A percentile compares a stretch with the other conserved stretches of the same genome.
Conservation (phyloP, 2,797 vertebrate genomes). For the Siniperca obscura region DNA sequence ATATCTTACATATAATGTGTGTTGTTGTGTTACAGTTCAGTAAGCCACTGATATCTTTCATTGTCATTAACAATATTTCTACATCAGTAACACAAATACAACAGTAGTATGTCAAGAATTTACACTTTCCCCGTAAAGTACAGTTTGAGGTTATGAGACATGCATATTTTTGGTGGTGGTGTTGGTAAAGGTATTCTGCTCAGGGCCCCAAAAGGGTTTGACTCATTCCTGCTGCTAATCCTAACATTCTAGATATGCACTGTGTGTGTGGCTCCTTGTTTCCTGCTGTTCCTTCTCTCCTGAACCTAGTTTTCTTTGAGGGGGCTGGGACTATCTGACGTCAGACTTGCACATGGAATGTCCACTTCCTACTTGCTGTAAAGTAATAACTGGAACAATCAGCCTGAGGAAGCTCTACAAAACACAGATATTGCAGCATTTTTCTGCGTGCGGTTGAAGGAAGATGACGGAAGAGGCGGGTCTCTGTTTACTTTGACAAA, state of each 20-base stretch:
- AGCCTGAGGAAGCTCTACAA: slow-evolving; percentile 23
- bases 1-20: not conserved
- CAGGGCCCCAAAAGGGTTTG: not conserved
- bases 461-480: slow-evolving; percentile 11
- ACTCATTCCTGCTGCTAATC: not conserved
- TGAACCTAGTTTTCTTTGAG: not conserved
- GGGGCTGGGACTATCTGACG: slow-evolving; percentile 25
- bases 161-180: not conserved
- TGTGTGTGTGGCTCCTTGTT: slow-evolving; percentile 12
- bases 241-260: not conserved
- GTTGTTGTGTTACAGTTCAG: not conserved
- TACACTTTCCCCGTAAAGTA: not conserved
- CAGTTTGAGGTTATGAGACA: not conserved
- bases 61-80: too few species aligned
- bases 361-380: slow-evolving; percentile 38
- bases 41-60: not conserved
- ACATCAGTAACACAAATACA: not conserved
- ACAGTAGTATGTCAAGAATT: not conserved
- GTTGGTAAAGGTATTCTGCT: not conserved
- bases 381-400: slow-evolving; percentile 5
- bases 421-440: slow-evolving; percentile 21
- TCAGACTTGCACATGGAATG: slow-evolving; percentile 27
- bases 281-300: slow-evolving; percentile 3
- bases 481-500: not conserved
- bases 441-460: not conserved